Conservation (phyloP, 53 echinoderm and acorn worm species). For the Echinarachnius parma region DNA sequence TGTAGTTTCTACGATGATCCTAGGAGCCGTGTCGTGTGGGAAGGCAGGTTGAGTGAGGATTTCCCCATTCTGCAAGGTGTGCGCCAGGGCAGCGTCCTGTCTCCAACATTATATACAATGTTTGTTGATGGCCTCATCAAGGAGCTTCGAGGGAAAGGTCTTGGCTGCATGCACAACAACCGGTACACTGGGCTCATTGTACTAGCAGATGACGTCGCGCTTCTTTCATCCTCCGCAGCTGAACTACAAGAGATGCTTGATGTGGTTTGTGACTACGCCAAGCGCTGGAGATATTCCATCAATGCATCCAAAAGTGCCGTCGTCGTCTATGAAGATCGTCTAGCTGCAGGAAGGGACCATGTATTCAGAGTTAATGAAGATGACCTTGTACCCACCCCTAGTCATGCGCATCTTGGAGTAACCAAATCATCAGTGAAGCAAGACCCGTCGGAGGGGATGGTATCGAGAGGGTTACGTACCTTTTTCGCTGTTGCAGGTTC, state of each 20-base stretch:
- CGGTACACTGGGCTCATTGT: not conserved
- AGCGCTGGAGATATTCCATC: slow-evolving; percentile 18
- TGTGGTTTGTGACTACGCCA: not conserved
- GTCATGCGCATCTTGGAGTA: slow-evolving; percentile 5
- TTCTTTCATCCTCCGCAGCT: not conserved
- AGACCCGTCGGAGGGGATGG: not conserved
- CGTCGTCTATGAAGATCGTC: no score
- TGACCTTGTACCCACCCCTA: not conserved
- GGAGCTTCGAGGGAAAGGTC: not conserved
- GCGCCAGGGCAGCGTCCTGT: not conserved
- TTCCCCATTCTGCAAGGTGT: slow-evolving; percentile 6
- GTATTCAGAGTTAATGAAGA: not conserved
- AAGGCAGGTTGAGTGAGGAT: not conserved
- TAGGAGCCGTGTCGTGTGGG: not conserved
- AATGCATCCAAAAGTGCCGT: slow-evolving; percentile 20
- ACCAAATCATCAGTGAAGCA: not conserved
- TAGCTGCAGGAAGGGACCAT: no score
- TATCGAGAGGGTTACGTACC: not conserved
- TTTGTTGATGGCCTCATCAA: slow-evolving; percentile 7
- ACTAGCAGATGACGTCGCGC: slow-evolving; percentile 13
- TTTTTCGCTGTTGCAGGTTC: not conserved
- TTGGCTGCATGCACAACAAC: not conserved
- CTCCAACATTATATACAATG: not conserved
- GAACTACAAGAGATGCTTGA: slow-evolving; percentile 16
- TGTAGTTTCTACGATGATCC: not conserved